A percentile compares a stretch with the other conserved stretches of the same genome.
Evolutionary conservation across 1,140 invertebrate species (phyloP).

Genomic region (Nasonia vitripennis): DNA sequence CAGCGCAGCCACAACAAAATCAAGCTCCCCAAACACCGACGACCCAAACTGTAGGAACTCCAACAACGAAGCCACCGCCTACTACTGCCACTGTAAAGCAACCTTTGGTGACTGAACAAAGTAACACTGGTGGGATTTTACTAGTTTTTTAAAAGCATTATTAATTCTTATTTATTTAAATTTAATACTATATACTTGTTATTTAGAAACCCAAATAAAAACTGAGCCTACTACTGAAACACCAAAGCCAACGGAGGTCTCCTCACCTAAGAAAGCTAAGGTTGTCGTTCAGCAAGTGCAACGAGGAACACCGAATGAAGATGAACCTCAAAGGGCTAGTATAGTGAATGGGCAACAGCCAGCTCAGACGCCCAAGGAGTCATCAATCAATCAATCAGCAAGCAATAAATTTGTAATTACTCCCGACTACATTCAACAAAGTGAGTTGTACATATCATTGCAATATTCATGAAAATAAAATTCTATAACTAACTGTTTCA

Average conservation of each 20-base stretch:
- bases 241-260: constrained; percentile 38
- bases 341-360: constrained; percentile 73
- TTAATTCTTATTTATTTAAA: neutral
- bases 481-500: constrained; percentile 21
- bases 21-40: constrained; percentile 44
- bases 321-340: constrained; percentile 65
- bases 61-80: constrained; percentile 31
- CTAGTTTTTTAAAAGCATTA: too few species aligned
- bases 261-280: constrained; percentile 67
- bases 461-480: neutral
- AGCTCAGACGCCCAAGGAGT: constrained; percentile 66
- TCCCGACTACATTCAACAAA: constrained; percentile 92
- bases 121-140: constrained; percentile 7
- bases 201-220: constrained; percentile 46
- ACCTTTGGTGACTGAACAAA: neutral
- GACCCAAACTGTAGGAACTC: constrained; percentile 3
- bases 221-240: neutral
- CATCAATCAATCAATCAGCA: constrained; percentile 59
- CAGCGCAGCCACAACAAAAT: constrained; percentile 46
- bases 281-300: constrained; percentile 70
- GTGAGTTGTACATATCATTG: constrained; percentile 76
- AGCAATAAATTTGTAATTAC: constrained; percentile 88
- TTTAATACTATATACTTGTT: neutral
- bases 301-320: constrained; percentile 59
- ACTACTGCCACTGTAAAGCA: neutral